Conservation (phyloP, 2,888 invertebrate species). For the Ophonus ardosiacus region DNA sequence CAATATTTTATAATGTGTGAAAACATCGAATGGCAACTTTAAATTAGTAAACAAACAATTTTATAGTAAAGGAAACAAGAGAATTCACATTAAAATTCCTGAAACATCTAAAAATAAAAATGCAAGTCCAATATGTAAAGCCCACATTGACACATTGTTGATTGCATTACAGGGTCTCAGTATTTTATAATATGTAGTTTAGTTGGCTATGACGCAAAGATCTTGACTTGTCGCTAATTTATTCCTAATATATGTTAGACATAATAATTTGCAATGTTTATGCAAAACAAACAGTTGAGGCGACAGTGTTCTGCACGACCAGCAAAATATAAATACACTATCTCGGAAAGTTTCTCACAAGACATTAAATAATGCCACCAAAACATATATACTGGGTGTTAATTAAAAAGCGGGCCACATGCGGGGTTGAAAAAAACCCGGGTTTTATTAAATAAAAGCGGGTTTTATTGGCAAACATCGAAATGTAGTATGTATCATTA, state of each 20-base stretch:
- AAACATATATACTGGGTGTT: too few species aligned
- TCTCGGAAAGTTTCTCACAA: not conserved
- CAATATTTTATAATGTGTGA: not conserved
- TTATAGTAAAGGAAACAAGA: not conserved
- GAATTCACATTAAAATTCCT: not conserved
- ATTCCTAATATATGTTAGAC: slow-evolving; percentile 7
- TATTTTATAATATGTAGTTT: not conserved
- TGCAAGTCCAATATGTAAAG: not conserved
- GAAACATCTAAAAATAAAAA: not conserved
- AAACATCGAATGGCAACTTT: not conserved
- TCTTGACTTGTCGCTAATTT: not conserved
- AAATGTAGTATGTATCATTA: too few species aligned
- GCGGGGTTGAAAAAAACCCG: too few species aligned
- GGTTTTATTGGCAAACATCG: too few species aligned
- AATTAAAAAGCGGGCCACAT: too few species aligned
- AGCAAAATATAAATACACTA: not conserved
- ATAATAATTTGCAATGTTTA: slow-evolving; percentile 30
- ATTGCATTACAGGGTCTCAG: not conserved
- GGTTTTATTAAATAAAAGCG: too few species aligned
- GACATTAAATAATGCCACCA: not conserved
- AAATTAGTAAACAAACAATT: not conserved
- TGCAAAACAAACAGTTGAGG: slow-evolving; percentile 19
- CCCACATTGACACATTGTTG: not conserved
- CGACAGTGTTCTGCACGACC: not conserved
- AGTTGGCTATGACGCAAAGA: not conserved